Conservation (phyloP, 2,797 vertebrate genomes). For the Selene dorsalis region DNA sequence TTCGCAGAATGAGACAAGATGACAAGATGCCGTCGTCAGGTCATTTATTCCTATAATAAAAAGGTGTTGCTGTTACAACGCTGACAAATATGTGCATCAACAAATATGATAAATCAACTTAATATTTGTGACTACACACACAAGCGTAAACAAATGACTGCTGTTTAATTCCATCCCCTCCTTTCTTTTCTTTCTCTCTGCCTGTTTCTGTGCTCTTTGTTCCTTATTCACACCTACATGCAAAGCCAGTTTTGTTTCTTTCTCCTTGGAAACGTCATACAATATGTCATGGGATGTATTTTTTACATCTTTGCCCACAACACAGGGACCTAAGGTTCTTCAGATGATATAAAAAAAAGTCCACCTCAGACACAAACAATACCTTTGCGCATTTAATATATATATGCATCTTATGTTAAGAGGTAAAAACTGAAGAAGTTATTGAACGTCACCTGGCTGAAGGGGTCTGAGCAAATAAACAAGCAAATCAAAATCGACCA, state of each 20-base stretch:
- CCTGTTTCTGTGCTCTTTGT: background rate
- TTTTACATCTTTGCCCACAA: background rate
- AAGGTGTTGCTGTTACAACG: background rate
- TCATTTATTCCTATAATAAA: slow-evolving; percentile 22
- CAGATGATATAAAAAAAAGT: background rate
- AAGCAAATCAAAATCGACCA: slow-evolving; percentile 8
- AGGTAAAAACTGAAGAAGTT: background rate
- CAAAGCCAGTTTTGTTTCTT: slow-evolving; percentile 4
- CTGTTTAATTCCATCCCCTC: background rate
- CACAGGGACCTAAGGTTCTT: background rate
- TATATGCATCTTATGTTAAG: background rate
- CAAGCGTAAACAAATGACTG: slow-evolving; percentile 7
- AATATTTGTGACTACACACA: background rate
- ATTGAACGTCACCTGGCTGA: background rate
- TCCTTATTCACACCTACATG: slow-evolving; percentile 1
- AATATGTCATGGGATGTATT: background rate
- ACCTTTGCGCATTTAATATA: background rate
- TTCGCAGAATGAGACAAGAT: slow-evolving; percentile 4
- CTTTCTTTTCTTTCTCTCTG: background rate
- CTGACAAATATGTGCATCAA: background rate
- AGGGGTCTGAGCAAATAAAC: slow-evolving; percentile 4
- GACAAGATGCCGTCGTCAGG: background rate
- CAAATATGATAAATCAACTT: slow-evolving; percentile 4
- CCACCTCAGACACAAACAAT: background rate
- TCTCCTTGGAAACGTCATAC: background rate